These are phyloP conservation scores for Pissodes strobi DNA, from an alignment of 1,140 invertebrate genomes.

Conservation along the genomic window DNA sequence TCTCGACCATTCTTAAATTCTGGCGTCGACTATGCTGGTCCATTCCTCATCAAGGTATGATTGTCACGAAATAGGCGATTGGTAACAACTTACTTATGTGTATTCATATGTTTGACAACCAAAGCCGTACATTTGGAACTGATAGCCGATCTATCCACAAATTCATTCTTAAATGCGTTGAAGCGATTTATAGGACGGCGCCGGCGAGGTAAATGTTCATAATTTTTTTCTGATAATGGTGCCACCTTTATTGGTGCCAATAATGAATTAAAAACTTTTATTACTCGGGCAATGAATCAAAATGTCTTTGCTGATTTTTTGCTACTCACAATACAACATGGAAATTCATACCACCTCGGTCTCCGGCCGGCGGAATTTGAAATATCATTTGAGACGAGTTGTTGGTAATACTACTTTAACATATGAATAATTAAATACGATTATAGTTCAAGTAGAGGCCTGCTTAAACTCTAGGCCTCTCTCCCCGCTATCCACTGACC, in stretches of 20 bases:
- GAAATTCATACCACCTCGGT: slow-evolving; percentile 45
- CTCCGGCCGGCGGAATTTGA: slow-evolving; percentile 40
- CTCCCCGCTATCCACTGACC: slow-evolving; percentile 33
- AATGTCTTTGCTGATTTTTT: slow-evolving; percentile 11
- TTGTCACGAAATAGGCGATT: slow-evolving; percentile 13
- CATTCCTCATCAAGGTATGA: slow-evolving; percentile 41
- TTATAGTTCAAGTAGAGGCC: slow-evolving; percentile 29
- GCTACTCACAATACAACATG: slow-evolving; percentile 27
- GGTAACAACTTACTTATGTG: slow-evolving; percentile 47
- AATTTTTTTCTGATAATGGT: slow-evolving; percentile 42
- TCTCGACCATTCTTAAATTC: slow-evolving; percentile 45
- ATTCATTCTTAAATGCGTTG: slow-evolving; percentile 45
- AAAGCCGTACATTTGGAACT: slow-evolving; percentile 54
- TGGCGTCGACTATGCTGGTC: slow-evolving; percentile 50
- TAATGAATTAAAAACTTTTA: background rate
- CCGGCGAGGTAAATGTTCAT: slow-evolving; percentile 39
- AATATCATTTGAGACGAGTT: slow-evolving; percentile 46
- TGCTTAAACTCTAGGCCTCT: slow-evolving; percentile 39
- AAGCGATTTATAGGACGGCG: slow-evolving; percentile 44
- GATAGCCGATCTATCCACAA: slow-evolving; percentile 42
- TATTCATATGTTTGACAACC: slow-evolving; percentile 52
- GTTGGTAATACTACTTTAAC: slow-evolving; percentile 31
- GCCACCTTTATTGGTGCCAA: slow-evolving; percentile 34
- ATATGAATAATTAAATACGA: slow-evolving; percentile 37
- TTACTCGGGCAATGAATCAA: slow-evolving; percentile 22